phyloP scores from a whole-genome alignment of 2,888 invertebrate species.

The Lucinisca nassula region DNA sequence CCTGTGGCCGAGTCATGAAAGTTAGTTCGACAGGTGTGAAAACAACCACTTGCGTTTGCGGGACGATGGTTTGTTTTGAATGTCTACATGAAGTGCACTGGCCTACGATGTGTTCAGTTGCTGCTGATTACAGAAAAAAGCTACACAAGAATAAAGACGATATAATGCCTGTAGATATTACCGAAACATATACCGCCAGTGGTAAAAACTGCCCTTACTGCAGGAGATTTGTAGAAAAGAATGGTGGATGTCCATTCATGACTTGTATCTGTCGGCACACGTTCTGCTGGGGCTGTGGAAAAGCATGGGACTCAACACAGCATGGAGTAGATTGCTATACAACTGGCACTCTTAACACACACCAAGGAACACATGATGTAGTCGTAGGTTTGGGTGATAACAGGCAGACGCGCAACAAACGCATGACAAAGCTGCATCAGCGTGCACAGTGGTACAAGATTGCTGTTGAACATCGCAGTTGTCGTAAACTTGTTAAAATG shows the following conservation, averaged over 20 bases:
- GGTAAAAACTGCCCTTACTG: slow-evolving; percentile 77
- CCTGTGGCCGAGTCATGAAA: slow-evolving; percentile 70
- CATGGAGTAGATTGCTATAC: slow-evolving; percentile 29
- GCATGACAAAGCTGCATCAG: slow-evolving; percentile 45
- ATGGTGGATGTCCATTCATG: slow-evolving; percentile 75
- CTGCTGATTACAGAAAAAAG: slow-evolving; percentile 53
- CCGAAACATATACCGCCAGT: slow-evolving; percentile 36
- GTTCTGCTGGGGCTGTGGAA: slow-evolving; percentile 78
- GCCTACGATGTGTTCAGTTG: slow-evolving; percentile 73
- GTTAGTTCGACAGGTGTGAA: slow-evolving; percentile 30
- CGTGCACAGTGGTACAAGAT: slow-evolving; percentile 62
- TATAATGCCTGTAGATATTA: slow-evolving; percentile 28
- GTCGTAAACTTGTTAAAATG: slow-evolving; percentile 36
- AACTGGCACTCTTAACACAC: slow-evolving; percentile 7
- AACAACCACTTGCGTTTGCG: slow-evolving; percentile 68
- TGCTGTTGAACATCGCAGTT: slow-evolving; percentile 55
- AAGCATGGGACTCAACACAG: neutral
- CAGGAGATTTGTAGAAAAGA: slow-evolving; percentile 71
- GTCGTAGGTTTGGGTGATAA: neutral
- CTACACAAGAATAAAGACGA: slow-evolving; percentile 64
- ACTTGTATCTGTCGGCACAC: slow-evolving; percentile 65
- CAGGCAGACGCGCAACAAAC: neutral
- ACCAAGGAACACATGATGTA: slow-evolving; percentile 11
- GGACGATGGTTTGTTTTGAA: slow-evolving; percentile 67
- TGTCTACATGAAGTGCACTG: slow-evolving; percentile 74